Base-by-base conservation (phyloP, 2,888 invertebrate species). In the Galerucella nymphaeae region DNA sequence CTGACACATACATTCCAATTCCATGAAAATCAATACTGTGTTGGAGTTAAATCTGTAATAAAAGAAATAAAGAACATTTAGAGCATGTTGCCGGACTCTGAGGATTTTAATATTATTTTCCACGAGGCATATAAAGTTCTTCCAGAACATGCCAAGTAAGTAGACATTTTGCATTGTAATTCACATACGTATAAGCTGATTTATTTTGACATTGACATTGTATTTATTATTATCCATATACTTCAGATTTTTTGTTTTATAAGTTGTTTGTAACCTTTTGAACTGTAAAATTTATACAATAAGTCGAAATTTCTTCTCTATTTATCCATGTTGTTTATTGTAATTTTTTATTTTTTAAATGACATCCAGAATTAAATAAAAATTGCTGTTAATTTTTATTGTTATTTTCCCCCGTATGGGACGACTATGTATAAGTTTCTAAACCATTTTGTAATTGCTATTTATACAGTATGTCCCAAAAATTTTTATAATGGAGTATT, bases 11-110 rank as follows among this genome's bases (percentile, higher is more conserved):
- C 16, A 10, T 53, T 53, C 9, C 10, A 10, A 10, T 62, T 62
- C 42, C 18, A 18, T 18, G 61, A 62, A 42, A 62, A 62, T 62
- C 61, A 62, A 62, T 62, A 62, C 53, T 53, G 53, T 18, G 10
- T 1, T 53, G 10, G 10, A 53, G 2, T 18, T 6, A 14, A 14
- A n/a, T 8, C n/a, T 53, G 53, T 16, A 18, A 53, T 53, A 53
- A 18, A 50, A 14, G 8, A 5, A 14, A 50, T n/a, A n/a, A 50
- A 50, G 8, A 18, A 53, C 18, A 53, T 16, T 53, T 53, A 30
- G 20, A 82, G 82, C 76, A 87, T 87, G 87, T 78, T 87, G 69
- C 87, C 87, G 13, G 86, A 87, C 77, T 83, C 86, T 13, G 85
- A 86, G 75, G 84, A 86, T 80, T 86, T 86, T 72, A 82, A 83